Percentiles rank a stretch among this genome's conserved stretches.
Evolutionary conservation across 2,797 vertebrate species (phyloP).

Genomic region (Limnodromus scolopaceus): DNA sequence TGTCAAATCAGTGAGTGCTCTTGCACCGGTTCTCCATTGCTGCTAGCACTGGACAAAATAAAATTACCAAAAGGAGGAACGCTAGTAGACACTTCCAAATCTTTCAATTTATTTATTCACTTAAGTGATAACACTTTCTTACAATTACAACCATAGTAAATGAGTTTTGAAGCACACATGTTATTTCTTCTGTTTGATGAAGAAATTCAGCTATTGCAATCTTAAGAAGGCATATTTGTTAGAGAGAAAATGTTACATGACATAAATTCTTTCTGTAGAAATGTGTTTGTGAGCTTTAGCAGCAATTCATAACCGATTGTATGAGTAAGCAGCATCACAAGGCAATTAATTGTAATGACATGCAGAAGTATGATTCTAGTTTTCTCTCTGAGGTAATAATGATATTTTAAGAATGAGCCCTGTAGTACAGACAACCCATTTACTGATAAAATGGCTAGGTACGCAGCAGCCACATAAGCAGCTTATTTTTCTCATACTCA

Average conservation of each 20-base stretch:
- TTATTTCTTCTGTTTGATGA: neutral
- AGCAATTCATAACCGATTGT: neutral
- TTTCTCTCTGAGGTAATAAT: neutral
- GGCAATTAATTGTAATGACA: neutral
- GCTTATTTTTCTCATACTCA: neutral
- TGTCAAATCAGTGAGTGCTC: neutral
- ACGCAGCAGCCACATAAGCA: neutral
- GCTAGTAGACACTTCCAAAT: neutral
- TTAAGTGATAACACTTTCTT: neutral
- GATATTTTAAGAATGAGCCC: neutral
- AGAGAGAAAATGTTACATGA: neutral
- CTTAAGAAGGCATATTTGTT: neutral
- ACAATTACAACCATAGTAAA: neutral
- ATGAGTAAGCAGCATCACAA: neutral
- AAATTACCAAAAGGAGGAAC: neutral
- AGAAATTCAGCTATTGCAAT: neutral
- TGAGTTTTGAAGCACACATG: neutral
- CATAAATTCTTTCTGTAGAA: neutral
- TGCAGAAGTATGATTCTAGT: neutral
- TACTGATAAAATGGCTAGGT: neutral
- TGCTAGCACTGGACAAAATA: neutral
- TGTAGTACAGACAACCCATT: neutral
- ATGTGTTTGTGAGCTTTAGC: neutral
- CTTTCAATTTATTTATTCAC: neutral
- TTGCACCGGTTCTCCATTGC: neutral